These are phyloP conservation scores for Gorsachius goisagi DNA, from an alignment of 2,113 vertebrate genomes.

Conservation along the genomic window DNA sequence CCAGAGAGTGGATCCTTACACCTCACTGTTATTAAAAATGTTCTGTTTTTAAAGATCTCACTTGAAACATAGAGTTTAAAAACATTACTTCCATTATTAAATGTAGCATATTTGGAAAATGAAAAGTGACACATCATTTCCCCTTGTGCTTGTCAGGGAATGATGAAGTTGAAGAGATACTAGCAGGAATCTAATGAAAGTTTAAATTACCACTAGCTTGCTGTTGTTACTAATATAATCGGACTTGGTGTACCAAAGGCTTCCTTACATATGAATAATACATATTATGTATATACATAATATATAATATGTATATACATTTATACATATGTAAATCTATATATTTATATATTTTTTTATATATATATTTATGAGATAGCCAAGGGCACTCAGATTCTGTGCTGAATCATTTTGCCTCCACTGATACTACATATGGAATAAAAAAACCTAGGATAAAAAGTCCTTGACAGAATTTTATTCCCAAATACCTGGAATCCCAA, in stretches of 20 bases:
- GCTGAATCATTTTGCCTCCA: neutral
- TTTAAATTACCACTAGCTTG: neutral
- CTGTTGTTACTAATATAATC: neutral
- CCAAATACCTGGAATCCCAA: neutral
- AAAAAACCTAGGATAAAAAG: neutral
- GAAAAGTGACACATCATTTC: neutral
- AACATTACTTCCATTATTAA: neutral
- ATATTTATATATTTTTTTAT: neutral
- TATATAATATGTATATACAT: neutral
- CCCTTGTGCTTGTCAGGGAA: constrained; percentile 2
- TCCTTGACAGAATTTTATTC: neutral
- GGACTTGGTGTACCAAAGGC: neutral
- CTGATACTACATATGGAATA: neutral
- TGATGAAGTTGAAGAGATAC: neutral
- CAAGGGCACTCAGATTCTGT: neutral
- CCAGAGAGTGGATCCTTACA: neutral
- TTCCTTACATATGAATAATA: neutral
- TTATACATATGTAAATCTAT: neutral
- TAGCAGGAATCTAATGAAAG: neutral
- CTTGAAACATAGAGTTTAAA: neutral
- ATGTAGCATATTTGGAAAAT: neutral
- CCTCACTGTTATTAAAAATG: neutral
- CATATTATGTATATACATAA: neutral
- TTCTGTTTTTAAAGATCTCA: neutral
- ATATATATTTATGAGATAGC: neutral